Conservation (phyloP, 2,113 vertebrate genomes). For the Laticauda laticaudata region DNA sequence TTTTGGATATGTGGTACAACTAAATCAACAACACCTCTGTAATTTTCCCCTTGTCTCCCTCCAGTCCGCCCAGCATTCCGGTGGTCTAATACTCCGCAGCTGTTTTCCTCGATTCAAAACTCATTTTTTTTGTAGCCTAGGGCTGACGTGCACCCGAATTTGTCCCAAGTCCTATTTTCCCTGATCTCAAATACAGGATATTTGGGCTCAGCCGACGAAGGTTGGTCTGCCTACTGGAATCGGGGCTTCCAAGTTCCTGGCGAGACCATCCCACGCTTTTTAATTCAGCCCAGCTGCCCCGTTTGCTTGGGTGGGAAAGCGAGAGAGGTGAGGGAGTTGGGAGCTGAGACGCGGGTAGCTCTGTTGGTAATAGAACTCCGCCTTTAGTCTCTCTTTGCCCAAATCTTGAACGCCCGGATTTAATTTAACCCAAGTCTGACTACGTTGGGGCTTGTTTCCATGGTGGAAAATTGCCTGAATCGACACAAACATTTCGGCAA, state of each 20-base stretch:
- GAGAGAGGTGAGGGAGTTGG: background rate
- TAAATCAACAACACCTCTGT: too few relatives aligned
- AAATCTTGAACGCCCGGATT: background rate
- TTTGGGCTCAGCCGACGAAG: background rate
- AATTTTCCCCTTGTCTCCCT: background rate
- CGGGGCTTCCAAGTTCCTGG: too few relatives aligned
- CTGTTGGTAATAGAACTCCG: background rate
- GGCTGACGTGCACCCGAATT: conserved; percentile 49
- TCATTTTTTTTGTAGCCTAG: conserved; percentile 38
- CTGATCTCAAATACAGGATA: conserved; percentile 38
- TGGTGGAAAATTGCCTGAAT: background rate
- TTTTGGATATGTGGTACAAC: background rate
- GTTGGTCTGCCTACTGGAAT: background rate
- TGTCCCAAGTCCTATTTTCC: conserved; percentile 42
- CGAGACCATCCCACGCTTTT: background rate
- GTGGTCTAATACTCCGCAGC: conserved; percentile 32
- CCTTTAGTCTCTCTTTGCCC: background rate
- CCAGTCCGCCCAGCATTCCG: conserved; percentile 42
- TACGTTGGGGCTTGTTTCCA: background rate
- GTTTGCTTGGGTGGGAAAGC: background rate
- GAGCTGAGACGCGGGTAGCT: background rate
- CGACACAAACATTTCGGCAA: background rate
- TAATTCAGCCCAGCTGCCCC: background rate
- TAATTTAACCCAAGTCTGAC: background rate
- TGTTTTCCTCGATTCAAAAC: conserved; percentile 47